A percentile compares a stretch with the other conserved stretches of the same genome.
These are phyloP conservation scores for Parascotia fuliginaria DNA, from an alignment of 2,888 invertebrate species.

Conservation along the genomic window DNA sequence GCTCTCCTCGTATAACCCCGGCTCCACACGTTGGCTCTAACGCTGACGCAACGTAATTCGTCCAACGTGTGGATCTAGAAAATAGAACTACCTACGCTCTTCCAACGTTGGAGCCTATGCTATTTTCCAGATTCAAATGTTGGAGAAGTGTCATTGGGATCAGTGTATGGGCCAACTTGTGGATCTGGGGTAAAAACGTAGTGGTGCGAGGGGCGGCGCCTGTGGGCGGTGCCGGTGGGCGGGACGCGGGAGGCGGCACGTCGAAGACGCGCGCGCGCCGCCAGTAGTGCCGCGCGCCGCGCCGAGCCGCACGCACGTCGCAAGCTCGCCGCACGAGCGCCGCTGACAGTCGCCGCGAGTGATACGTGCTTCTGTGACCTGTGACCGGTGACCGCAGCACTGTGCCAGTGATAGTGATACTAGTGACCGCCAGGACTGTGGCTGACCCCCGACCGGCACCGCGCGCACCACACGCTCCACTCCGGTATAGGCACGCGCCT, in stretches of 20 bases:
- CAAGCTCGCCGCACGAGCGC: conserved; percentile 13
- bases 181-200: conserved; percentile 19
- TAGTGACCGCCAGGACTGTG: not conserved
- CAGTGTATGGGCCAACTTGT: too few species aligned
- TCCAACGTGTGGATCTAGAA: too few species aligned
- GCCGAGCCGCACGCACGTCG: conserved; percentile 23
- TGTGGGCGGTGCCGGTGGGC: conserved; percentile 13
- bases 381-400: not conserved
- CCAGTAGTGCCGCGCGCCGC: conserved; percentile 48
- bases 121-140: too few species aligned
- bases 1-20: too few species aligned
- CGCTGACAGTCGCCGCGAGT: conserved; percentile 12
- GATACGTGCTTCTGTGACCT: not conserved
- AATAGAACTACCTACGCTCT: too few species aligned
- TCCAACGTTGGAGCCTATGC: too few species aligned
- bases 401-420: not conserved
- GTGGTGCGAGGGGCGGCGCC: conserved; percentile 6
- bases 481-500: not conserved
- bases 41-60: too few species aligned
- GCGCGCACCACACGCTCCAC: not conserved
- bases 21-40: too few species aligned
- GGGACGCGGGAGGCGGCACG: conserved; percentile 14
- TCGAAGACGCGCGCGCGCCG: conserved; percentile 11
- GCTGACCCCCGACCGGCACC: not conserved
- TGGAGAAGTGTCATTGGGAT: too few species aligned